phyloP scores from a whole-genome alignment of 2,113 vertebrate species.

The Cyanoliseus patagonus region DNA sequence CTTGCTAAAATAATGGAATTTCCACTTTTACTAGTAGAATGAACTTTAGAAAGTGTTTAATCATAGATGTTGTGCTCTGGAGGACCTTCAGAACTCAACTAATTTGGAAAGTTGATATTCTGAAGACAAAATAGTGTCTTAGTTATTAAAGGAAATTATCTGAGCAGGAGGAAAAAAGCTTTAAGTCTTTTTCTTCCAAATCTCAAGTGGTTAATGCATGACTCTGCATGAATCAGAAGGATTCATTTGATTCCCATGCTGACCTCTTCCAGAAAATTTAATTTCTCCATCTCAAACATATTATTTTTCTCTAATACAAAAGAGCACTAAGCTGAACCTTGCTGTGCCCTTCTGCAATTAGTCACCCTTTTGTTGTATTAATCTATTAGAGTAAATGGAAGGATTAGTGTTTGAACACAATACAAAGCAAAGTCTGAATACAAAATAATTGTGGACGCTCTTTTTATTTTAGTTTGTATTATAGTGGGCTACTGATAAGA shows the following conservation, averaged over 20 bases:
- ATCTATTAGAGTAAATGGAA: conserved; percentile 45
- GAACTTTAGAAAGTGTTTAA: conserved; percentile 72
- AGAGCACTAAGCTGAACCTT: conserved; percentile 1
- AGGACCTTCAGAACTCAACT: conserved; percentile 66
- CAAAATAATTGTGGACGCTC: background rate
- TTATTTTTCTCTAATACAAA: conserved; percentile 59
- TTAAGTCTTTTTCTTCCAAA: conserved; percentile 62
- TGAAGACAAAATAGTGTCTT: conserved; percentile 58
- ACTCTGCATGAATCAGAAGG: conserved; percentile 74
- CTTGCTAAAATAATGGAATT: conserved; percentile 65
- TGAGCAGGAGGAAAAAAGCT: conserved; percentile 59
- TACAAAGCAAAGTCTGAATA: background rate
- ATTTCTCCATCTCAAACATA: conserved; percentile 68
- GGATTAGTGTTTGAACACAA: conserved; percentile 54
- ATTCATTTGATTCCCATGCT: conserved; percentile 67
- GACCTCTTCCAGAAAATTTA: conserved; percentile 69
- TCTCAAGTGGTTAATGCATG: conserved; percentile 79
- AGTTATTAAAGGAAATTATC: conserved; percentile 78
- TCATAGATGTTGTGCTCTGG: conserved; percentile 65
- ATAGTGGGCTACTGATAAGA: background rate
- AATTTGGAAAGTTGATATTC: conserved; percentile 75
- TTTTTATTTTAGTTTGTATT: conserved; percentile 19
- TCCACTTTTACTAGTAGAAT: conserved; percentile 50
- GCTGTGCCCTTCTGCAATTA: conserved; percentile 53
- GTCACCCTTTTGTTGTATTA: conserved; percentile 39